Evolutionary conservation across 2,113 vertebrate genomes (phyloP).

Genomic region (Struthio camelus): DNA sequence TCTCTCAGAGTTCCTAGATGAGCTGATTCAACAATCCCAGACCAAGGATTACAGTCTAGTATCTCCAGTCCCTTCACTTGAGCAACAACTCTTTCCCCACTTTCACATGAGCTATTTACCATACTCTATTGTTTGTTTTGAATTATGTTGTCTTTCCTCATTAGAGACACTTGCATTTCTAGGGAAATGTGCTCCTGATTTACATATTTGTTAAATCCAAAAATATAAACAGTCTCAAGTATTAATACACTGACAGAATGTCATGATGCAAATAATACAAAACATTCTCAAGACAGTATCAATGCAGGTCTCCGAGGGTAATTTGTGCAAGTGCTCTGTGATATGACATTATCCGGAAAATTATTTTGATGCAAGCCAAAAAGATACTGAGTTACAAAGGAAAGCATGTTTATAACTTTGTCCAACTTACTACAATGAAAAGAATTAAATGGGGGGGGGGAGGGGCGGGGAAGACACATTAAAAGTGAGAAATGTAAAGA

Average conservation of each 20-base stretch:
- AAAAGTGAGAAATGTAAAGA: background rate
- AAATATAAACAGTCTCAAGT: conserved; percentile 42
- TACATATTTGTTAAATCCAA: conserved; percentile 54
- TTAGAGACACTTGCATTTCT: conserved; percentile 23
- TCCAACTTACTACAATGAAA: background rate
- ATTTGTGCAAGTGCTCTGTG: background rate
- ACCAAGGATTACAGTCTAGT: background rate
- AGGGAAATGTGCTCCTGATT: conserved; percentile 42
- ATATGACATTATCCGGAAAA: conserved; percentile 37
- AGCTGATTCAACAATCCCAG: conserved; percentile 15
- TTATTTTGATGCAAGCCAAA: conserved; percentile 25
- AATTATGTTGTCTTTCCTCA: conserved; percentile 33
- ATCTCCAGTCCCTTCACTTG: background rate
- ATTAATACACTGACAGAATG: background rate
- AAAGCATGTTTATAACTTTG: background rate
- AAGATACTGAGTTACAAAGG: background rate
- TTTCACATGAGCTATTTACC: background rate
- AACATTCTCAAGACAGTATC: conserved; percentile 36
- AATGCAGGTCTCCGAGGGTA: conserved; percentile 9
- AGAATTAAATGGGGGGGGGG: background rate
- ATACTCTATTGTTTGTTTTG: conserved; percentile 3
- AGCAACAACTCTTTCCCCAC: background rate
- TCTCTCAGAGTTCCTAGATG: conserved; percentile 12
- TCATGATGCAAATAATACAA: conserved; percentile 53
- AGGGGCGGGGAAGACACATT: background rate